Conservation (phyloP, 2,888 invertebrate species). For the Synanthedon formicaeformis region DNA sequence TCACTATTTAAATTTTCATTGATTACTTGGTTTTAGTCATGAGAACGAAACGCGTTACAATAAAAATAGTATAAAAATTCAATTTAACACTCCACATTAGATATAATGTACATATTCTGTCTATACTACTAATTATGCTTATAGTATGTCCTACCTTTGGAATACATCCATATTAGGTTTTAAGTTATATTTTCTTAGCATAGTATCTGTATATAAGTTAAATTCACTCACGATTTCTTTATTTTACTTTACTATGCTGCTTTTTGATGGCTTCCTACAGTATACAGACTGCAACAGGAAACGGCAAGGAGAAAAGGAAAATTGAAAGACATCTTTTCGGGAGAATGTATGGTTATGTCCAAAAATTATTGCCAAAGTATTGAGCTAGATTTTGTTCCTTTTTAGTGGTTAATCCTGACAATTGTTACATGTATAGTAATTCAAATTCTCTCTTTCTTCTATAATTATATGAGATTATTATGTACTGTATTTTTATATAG, state of each 20-base stretch:
- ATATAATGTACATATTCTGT: conserved; percentile 7
- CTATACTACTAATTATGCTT: conserved; percentile 24
- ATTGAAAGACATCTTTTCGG: conserved; percentile 88
- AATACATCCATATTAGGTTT: conserved; percentile 46
- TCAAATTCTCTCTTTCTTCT: no score
- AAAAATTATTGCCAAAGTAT: conserved; percentile 58
- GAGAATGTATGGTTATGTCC: conserved; percentile 80
- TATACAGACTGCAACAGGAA: conserved; percentile 83
- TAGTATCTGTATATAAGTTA: conserved; percentile 56
- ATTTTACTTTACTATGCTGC: conserved; percentile 73
- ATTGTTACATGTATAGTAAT: neutral
- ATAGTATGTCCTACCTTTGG: conserved; percentile 27
- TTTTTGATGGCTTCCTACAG: conserved; percentile 76
- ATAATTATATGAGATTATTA: no score
- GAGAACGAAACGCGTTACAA: conserved; percentile 24
- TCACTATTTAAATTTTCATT: conserved; percentile 34
- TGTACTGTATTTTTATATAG: no score
- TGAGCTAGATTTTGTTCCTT: conserved; percentile 50
- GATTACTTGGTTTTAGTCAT: conserved; percentile 30
- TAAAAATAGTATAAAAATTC: no score
- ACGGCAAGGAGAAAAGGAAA: conserved; percentile 84
- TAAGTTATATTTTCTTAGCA: conserved; percentile 61
- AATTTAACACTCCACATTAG: conserved; percentile 5
- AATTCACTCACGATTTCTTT: conserved; percentile 48
- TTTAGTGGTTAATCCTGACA: conserved; percentile 15